Conservation (phyloP, 2,797 vertebrate genomes). For the Acomys russatus region DNA sequence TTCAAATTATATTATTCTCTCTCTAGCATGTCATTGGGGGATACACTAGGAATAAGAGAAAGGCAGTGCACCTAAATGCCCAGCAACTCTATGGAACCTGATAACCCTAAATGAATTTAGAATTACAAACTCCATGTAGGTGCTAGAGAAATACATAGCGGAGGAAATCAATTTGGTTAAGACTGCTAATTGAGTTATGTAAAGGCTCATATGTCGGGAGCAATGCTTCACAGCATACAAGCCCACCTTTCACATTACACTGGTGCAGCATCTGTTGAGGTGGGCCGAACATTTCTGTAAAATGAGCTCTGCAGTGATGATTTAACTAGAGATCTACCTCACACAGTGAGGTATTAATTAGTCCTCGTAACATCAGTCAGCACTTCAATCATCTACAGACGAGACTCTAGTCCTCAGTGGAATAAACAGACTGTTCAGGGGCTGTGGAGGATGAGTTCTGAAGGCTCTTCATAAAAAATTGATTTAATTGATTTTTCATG, state of each 20-base stretch:
- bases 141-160: not conserved
- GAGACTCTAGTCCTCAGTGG: constrained; percentile 71
- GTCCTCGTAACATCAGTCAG: constrained; percentile 73
- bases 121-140: not conserved
- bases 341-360: constrained; percentile 79
- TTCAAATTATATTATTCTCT: not conserved
- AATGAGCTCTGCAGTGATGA: constrained; percentile 48
- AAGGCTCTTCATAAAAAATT: constrained; percentile 85
- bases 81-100: not conserved
- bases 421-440: constrained; percentile 77
- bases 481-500: constrained; percentile 85
- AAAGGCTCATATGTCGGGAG: not conserved
- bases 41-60: not conserved
- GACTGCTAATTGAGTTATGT: not conserved
- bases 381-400: constrained; percentile 67
- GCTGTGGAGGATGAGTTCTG: constrained; percentile 82
- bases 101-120: not conserved
- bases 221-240: not conserved
- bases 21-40: not conserved
- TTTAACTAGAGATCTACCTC: constrained; percentile 60
- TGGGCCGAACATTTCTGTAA: constrained; percentile 68
- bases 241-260: not conserved
- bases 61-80: not conserved
- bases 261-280: not conserved
- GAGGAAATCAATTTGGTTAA: not conserved